phyloP scores from a whole-genome alignment of 1,140 invertebrate species.

The Ectropis grisescens region DNA sequence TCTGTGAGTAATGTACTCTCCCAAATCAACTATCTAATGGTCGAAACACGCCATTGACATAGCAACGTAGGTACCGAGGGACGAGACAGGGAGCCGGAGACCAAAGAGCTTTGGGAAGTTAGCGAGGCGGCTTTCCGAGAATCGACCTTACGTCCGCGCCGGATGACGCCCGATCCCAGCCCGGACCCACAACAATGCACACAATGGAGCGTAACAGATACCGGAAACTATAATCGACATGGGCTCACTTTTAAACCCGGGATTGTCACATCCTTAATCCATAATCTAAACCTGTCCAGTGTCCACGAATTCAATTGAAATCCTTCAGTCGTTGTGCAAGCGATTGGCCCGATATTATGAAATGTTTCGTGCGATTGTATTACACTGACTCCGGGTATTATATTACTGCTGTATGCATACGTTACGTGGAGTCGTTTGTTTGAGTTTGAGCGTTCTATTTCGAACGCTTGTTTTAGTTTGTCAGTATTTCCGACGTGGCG shows the following conservation, averaged over 20 bases:
- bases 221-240: slow-evolving; percentile 49
- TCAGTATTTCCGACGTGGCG: neutral
- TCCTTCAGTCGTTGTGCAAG: slow-evolving; percentile 2
- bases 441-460: slow-evolving; percentile 13
- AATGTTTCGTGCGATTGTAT: slow-evolving; percentile 10
- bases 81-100: slow-evolving; percentile 15
- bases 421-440: slow-evolving; percentile 11
- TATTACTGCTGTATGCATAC: slow-evolving; percentile 6
- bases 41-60: slow-evolving; percentile 37
- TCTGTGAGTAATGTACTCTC: too few species aligned
- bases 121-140: slow-evolving; percentile 33
- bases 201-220: slow-evolving; percentile 36
- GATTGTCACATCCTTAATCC: slow-evolving; percentile 21
- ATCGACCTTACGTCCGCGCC: slow-evolving; percentile 24
- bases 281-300: slow-evolving; percentile 10
- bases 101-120: slow-evolving; percentile 8
- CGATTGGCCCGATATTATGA: slow-evolving; percentile 2
- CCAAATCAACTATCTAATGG: slow-evolving; percentile 19
- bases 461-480: slow-evolving; percentile 1
- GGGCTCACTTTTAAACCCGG: slow-evolving; percentile 26
- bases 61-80: slow-evolving; percentile 26
- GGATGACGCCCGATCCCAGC: slow-evolving; percentile 27
- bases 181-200: slow-evolving; percentile 21
- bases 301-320: neutral
- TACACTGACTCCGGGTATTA: slow-evolving; percentile 9